Conservation (phyloP, 2,797 vertebrate genomes). For the Pipistrellus kuhlii region DNA sequence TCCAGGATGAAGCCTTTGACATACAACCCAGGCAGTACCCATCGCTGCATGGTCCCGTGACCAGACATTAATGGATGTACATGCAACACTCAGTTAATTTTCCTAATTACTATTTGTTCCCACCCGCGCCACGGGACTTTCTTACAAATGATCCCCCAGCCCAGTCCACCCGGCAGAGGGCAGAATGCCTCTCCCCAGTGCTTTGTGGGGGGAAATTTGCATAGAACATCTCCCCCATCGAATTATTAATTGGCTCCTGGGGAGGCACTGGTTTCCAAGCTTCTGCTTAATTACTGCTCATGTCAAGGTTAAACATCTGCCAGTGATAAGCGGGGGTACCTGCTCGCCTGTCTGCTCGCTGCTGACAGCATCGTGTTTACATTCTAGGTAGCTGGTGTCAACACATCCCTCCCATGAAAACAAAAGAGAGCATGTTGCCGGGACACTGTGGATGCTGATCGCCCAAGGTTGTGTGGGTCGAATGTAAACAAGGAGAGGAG, state of each 20-base stretch:
- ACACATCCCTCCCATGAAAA: slow-evolving; percentile 66
- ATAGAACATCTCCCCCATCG: slow-evolving; percentile 55
- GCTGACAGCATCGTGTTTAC: slow-evolving; percentile 65
- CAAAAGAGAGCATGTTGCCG: background rate
- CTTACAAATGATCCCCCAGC: slow-evolving; percentile 56
- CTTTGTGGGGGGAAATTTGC: slow-evolving; percentile 61
- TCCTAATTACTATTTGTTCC: slow-evolving; percentile 77
- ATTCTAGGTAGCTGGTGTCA: slow-evolving; percentile 71
- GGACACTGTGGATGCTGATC: slow-evolving; percentile 24
- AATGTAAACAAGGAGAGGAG: slow-evolving; percentile 23
- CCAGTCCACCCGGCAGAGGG: slow-evolving; percentile 35
- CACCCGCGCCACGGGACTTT: slow-evolving; percentile 41
- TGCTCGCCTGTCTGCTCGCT: background rate
- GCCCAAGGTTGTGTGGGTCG: background rate
- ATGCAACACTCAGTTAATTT: slow-evolving; percentile 71
- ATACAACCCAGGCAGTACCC: background rate
- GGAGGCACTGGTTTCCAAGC: slow-evolving; percentile 61
- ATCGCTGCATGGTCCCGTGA: slow-evolving; percentile 34
- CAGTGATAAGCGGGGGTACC: slow-evolving; percentile 16
- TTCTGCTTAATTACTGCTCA: slow-evolving; percentile 74
- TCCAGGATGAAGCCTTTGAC: slow-evolving; percentile 27
- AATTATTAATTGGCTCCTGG: slow-evolving; percentile 78
- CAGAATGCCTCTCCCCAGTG: background rate
- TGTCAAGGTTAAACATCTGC: slow-evolving; percentile 73
- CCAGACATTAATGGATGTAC: slow-evolving; percentile 76